These are phyloP conservation scores for Pteropus alecto DNA, from an alignment of 2,113 vertebrate genomes.

Conservation along the genomic window DNA sequence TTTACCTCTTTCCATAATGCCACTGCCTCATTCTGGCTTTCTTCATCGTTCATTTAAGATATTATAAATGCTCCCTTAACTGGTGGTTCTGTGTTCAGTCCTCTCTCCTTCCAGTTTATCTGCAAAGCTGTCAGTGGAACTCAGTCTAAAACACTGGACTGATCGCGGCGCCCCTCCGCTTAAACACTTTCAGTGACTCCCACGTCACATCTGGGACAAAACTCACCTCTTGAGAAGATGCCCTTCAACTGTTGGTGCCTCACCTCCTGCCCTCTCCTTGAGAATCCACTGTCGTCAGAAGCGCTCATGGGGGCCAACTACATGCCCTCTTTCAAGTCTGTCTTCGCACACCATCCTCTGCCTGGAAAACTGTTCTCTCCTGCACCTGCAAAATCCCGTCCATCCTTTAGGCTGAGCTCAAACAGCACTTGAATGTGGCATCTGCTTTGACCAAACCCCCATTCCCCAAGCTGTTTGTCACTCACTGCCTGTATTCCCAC, in stretches of 20 bases:
- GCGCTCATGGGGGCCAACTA: neutral
- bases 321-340: neutral
- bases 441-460: neutral
- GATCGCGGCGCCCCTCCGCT: neutral
- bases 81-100: neutral
- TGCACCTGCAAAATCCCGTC: neutral
- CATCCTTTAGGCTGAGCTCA: neutral
- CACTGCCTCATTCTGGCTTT: neutral
- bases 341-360: neutral
- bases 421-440: neutral
- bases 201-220: neutral
- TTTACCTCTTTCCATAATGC: neutral
- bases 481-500: neutral
- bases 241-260: neutral
- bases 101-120: neutral
- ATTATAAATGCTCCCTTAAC: neutral
- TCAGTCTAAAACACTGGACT: neutral
- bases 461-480: neutral
- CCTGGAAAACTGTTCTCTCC: neutral
- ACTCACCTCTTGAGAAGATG: neutral
- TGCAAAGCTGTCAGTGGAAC: neutral
- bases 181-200: neutral
- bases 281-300: neutral
- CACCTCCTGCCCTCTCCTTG: neutral
- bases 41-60: neutral